Evolutionary conservation across 1,140 invertebrate species (phyloP).

Genomic region (Philotrypesis tridentata): DNA sequence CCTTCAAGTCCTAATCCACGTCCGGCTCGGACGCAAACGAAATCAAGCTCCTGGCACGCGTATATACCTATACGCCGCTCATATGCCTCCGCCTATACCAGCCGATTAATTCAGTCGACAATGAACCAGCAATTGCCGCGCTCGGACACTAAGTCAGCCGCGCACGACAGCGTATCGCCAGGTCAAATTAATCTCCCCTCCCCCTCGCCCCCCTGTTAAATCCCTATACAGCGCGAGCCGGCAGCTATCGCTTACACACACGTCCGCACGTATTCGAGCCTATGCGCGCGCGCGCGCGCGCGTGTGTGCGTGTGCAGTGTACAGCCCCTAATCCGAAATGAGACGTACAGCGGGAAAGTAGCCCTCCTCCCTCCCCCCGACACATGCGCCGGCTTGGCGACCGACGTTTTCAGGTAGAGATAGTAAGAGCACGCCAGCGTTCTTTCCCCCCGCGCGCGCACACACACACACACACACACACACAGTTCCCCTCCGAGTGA

Average conservation of each 20-base stretch:
- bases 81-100: not conserved
- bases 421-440: too few species aligned
- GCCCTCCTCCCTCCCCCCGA: too few species aligned
- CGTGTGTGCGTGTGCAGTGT: too few species aligned
- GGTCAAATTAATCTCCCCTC: not conserved
- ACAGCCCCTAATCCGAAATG: too few species aligned
- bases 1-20: not conserved
- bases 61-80: not conserved
- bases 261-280: too few species aligned
- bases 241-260: not conserved
- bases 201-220: not conserved
- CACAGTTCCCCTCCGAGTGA: too few species aligned
- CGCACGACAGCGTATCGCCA: not conserved
- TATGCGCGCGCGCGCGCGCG: too few species aligned
- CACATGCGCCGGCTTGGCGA: too few species aligned
- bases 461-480: too few species aligned
- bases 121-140: not conserved
- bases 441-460: too few species aligned
- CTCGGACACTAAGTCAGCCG: not conserved
- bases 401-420: too few species aligned
- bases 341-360: too few species aligned
- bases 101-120: not conserved
- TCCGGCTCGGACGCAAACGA: not conserved
- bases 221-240: not conserved
- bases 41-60: not conserved